Percentiles rank a stretch among this genome's conserved stretches.
phyloP scores from a whole-genome alignment of 2,888 invertebrate species.

The Monoplex corrugatus region DNA sequence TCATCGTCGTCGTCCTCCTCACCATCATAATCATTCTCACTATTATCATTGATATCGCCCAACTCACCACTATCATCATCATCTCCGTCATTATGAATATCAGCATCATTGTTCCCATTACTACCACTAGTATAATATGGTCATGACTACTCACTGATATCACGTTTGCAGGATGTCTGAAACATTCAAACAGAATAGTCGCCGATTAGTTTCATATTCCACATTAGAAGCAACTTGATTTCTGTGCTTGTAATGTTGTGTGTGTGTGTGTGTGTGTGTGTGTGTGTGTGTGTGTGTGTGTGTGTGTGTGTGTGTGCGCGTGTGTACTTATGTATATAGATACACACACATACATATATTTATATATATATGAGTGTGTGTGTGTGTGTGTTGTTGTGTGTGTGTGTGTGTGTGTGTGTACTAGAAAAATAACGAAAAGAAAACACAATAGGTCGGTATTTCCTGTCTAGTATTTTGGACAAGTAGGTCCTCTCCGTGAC shows the following conservation, averaged over 20 bases:
- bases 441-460: no score
- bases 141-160: no score
- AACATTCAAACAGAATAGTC: no score
- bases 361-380: neutral
- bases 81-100: neutral
- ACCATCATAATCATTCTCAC: neutral
- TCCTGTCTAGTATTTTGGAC: no score
- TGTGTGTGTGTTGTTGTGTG: slow-evolving; percentile 2
- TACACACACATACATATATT: neutral
- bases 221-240: no score
- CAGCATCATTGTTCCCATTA: neutral
- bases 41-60: neutral
- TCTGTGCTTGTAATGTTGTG: no score
- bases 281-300: neutral
- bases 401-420: slow-evolving; percentile 12
- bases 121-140: no score
- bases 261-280: neutral
- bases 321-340: neutral
- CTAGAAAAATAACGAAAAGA: neutral
- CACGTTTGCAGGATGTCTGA: no score
- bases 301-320: no score
- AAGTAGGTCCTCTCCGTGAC: no score
- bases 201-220: no score
- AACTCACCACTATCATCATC: neutral
- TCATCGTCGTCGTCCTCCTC: neutral